Percentiles rank a stretch among this genome's conserved stretches.
These are phyloP conservation scores for Gryllus longicercus DNA, from an alignment of 2,888 invertebrate genomes.

Conservation along the genomic window DNA sequence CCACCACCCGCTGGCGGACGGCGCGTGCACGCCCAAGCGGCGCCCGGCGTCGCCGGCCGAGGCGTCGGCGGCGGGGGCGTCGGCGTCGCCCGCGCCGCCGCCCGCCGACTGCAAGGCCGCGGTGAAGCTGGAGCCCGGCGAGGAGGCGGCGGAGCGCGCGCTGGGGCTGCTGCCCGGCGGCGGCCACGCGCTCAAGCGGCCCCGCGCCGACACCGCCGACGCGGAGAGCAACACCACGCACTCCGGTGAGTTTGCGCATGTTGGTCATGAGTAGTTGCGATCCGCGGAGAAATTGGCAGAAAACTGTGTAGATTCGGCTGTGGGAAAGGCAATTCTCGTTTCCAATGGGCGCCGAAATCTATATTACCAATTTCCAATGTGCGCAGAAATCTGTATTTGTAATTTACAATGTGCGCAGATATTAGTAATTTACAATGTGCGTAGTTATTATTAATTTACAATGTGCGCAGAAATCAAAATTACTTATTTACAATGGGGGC, in stretches of 20 bases:
- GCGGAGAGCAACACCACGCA: constrained; percentile 88
- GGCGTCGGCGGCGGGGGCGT: constrained; percentile 30
- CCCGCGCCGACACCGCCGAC: constrained; percentile 77
- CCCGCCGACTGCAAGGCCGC: constrained; percentile 43
- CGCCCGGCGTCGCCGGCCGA: constrained; percentile 27
- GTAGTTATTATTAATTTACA: no score
- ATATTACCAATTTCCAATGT: no score
- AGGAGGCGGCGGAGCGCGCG: constrained; percentile 26
- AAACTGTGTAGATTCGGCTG: no score
- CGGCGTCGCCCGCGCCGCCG: constrained; percentile 49
- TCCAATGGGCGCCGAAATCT: no score
- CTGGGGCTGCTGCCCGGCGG: constrained; percentile 35
- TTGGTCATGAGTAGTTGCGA: no score
- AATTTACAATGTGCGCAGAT: no score
- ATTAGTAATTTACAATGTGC: no score
- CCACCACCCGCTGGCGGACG: constrained; percentile 41
- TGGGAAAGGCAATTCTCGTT: no score
- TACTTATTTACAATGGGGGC: no score
- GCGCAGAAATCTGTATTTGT: no score
- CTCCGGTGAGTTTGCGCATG: constrained; percentile 62
- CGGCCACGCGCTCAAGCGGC: constrained; percentile 57
- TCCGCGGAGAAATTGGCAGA: no score
- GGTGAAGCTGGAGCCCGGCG: background rate
- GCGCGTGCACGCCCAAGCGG: constrained; percentile 60
- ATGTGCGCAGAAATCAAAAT: no score